Evolutionary conservation across 2,797 vertebrate genomes (phyloP), one percentile per base, ranked within the genome.

Genomic region (Malurus splendens): DNA sequence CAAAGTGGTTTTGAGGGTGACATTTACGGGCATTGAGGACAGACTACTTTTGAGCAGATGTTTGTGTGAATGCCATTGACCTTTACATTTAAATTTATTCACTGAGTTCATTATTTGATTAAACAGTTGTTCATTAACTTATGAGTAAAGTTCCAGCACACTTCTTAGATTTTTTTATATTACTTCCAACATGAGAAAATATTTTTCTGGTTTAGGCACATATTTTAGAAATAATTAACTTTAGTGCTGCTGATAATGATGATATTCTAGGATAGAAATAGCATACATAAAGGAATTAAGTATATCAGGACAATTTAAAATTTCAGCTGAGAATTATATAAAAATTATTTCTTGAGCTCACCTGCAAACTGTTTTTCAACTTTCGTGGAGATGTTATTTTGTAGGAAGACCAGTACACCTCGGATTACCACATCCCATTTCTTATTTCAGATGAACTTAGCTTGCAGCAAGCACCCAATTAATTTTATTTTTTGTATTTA

Each of bases 71-170:
- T 88, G 71, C 7, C 30, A 47, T 36, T 86, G 86, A 86, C 62
- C 81, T 93, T 92, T 76, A 51, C 38, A 71, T n/a, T 62, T 42
- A 72, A 74, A 33, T 86, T 89, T 82, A 87, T 86, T 93, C 39
- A 76, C 48, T 87, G 61, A 89, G 22, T 67, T 90, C 79, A 52
- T 85, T 62, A 62, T 79, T 89, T 79, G 33, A 75, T 82, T 84
- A 61, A 87, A 52, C n/a, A 57, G 38, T 77, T 80, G 33, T 80
- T 93, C 51, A 47, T 79, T 65, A 75, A 76, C 41, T 73, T 52
- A 27, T 5, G 27, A 52, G 22, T 17, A 27, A 74, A 70, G 24
- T 73, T 71, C 24, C 18, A 66, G 52, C 3, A 54, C 14, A 6
- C 56, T 71, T 54, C 32, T 55, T 59, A 48, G 5, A 18, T 78